Percentiles rank a stretch among this genome's conserved stretches.
These are phyloP conservation scores for Toxotes chatareus DNA, from an alignment of 2,113 vertebrate species.

Conservation along the genomic window DNA sequence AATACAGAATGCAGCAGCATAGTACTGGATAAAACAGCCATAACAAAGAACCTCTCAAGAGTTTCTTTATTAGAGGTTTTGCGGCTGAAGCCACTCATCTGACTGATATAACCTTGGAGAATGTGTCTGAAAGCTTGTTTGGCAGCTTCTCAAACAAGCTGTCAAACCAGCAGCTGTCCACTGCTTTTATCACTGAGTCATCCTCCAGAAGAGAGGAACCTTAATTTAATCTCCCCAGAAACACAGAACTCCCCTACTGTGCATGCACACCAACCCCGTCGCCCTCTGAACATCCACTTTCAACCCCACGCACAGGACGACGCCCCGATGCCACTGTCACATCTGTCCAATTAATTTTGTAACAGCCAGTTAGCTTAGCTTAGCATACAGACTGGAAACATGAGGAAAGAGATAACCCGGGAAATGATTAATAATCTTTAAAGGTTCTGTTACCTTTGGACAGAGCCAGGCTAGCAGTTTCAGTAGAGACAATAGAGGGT, in stretches of 20 bases:
- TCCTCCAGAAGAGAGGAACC: constrained; percentile 11
- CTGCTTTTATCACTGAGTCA: constrained; percentile 45
- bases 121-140: constrained; percentile 53
- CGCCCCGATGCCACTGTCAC: not conserved
- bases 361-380: not conserved
- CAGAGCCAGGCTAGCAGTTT: too few relatives aligned
- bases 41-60: constrained; percentile 13
- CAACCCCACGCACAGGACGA: not conserved
- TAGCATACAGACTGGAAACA: not conserved
- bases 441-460: not conserved
- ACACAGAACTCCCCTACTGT: not conserved
- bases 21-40: not conserved
- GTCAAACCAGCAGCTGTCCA: constrained; percentile 35
- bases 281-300: not conserved
- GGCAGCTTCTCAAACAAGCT: constrained; percentile 47
- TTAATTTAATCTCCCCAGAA: not conserved
- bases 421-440: too few relatives aligned
- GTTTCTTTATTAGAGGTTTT: not conserved
- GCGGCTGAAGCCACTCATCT: constrained; percentile 23
- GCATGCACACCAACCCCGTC: not conserved
- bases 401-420: not conserved
- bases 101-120: constrained; percentile 27
- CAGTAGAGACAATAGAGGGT: too few relatives aligned
- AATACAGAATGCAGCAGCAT: not conserved
- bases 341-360: too few relatives aligned